Percentiles rank a stretch among this genome's conserved stretches.
Evolutionary conservation across 2,888 invertebrate genomes (phyloP).

Genomic region (Tethea ocularis): DNA sequence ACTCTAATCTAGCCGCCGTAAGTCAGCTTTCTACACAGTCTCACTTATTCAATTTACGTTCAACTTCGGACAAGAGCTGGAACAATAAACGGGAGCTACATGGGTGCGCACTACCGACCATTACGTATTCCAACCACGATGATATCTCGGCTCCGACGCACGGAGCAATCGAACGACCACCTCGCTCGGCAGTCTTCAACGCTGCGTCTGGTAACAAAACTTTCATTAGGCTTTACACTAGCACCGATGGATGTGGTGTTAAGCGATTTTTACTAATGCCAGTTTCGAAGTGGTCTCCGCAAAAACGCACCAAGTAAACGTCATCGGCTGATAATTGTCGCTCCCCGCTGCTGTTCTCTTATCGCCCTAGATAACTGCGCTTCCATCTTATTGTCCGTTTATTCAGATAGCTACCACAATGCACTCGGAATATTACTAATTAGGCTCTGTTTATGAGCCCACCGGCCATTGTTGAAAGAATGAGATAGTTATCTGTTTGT

Average conservation of each 20-base stretch:
- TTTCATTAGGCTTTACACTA: slow-evolving; percentile 8
- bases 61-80: slow-evolving; percentile 50
- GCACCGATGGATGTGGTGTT: slow-evolving; percentile 41
- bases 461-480: slow-evolving; percentile 81
- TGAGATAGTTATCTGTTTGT: slow-evolving; percentile 80
- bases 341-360: slow-evolving; percentile 64
- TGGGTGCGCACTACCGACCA: slow-evolving; percentile 76
- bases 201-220: slow-evolving; percentile 18
- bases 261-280: slow-evolving; percentile 17
- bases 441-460: slow-evolving; percentile 80
- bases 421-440: slow-evolving; percentile 83
- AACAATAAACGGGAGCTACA: slow-evolving; percentile 72
- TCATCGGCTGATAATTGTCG: slow-evolving; percentile 80
- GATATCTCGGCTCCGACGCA: slow-evolving; percentile 47
- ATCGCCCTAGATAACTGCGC: slow-evolving; percentile 80
- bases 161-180: slow-evolving; percentile 27
- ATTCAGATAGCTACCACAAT: slow-evolving; percentile 74
- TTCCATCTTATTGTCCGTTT: slow-evolving; percentile 79
- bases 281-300: slow-evolving; percentile 25
- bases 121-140: slow-evolving; percentile 78
- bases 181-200: slow-evolving; percentile 11
- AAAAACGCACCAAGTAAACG: slow-evolving; percentile 50
- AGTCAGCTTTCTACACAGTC: slow-evolving; percentile 51
- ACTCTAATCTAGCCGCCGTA: slow-evolving; percentile 41
- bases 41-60: slow-evolving; percentile 71